phyloP scores from a whole-genome alignment of 2,888 invertebrate species.

The Perithous albicinctus region DNA sequence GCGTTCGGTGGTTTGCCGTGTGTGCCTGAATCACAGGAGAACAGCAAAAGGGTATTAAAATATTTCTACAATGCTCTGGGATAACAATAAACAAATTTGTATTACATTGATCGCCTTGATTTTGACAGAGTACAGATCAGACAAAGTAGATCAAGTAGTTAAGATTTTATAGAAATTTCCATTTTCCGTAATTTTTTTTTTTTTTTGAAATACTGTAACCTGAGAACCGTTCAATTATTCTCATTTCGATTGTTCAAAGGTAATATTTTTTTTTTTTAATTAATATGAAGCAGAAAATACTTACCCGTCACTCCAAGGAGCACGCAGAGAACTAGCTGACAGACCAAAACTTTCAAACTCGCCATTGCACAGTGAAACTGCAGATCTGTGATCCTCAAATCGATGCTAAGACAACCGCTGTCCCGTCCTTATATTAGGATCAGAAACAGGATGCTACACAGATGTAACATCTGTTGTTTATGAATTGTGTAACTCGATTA shows the following conservation, averaged over 20 bases:
- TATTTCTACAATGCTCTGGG: not conserved
- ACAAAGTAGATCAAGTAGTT: no score
- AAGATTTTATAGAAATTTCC: no score
- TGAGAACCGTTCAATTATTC: no score
- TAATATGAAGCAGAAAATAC: not conserved
- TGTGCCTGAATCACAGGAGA: not conserved
- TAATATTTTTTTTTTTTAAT: not conserved
- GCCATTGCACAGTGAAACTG: not conserved
- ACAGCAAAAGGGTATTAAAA: not conserved
- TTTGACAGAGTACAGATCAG: no score
- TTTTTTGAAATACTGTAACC: no score
- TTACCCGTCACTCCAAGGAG: not conserved
- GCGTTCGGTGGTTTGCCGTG: slow-evolving; percentile 41
- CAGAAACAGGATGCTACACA: no score
- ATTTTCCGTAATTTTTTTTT: no score
- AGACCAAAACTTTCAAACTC: not conserved
- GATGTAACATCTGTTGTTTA: not conserved
- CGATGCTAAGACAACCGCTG: not conserved
- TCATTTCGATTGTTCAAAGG: no score
- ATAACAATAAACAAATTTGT: no score
- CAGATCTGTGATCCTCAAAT: not conserved
- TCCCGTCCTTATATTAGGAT: not conserved
- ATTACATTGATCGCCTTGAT: no score
- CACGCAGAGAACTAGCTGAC: not conserved
- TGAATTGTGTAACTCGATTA: no score